These are phyloP conservation scores for Lycaena phlaeas DNA, from an alignment of 2,888 invertebrate species.

Conservation along the genomic window DNA sequence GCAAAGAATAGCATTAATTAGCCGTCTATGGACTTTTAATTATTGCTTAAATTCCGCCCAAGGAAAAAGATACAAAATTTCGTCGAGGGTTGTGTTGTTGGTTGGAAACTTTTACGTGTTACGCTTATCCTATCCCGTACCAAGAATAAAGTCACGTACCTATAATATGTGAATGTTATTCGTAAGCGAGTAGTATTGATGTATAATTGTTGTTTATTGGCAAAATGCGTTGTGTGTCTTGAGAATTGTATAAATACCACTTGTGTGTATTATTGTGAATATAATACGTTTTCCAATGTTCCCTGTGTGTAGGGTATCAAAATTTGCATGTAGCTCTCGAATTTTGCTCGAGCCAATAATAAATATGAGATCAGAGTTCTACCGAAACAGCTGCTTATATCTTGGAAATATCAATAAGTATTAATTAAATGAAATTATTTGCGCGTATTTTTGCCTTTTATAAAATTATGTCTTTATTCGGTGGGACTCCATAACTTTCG, in stretches of 20 bases:
- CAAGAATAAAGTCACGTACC: not conserved
- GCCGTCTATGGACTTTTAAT: too few species aligned
- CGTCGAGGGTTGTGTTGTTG: conserved; percentile 1
- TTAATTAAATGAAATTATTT: too few species aligned
- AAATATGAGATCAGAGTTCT: conserved; percentile 13
- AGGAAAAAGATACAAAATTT: not conserved
- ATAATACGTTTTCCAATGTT: conserved; percentile 7
- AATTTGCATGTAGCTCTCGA: conserved; percentile 23
- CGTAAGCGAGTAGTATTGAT: conserved; percentile 1
- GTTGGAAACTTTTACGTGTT: not conserved
- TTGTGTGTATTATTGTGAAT: conserved; percentile 6
- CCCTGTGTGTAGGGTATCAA: conserved; percentile 16
- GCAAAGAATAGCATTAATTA: too few species aligned
- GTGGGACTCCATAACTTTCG: conserved; percentile 12
- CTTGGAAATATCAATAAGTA: too few species aligned
- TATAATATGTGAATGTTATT: not conserved
- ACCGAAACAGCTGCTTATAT: conserved; percentile 5
- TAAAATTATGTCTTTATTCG: too few species aligned
- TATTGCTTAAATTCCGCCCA: too few species aligned
- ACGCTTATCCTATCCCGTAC: conserved; percentile 5
- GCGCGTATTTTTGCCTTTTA: too few species aligned
- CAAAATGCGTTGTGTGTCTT: conserved; percentile 4
- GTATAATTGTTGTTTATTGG: not conserved
- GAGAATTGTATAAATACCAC: not conserved
- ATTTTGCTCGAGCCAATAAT: conserved; percentile 11